Evolutionary conservation across 2,113 vertebrate species (phyloP).

Genomic region (Ochotona princeps): DNA sequence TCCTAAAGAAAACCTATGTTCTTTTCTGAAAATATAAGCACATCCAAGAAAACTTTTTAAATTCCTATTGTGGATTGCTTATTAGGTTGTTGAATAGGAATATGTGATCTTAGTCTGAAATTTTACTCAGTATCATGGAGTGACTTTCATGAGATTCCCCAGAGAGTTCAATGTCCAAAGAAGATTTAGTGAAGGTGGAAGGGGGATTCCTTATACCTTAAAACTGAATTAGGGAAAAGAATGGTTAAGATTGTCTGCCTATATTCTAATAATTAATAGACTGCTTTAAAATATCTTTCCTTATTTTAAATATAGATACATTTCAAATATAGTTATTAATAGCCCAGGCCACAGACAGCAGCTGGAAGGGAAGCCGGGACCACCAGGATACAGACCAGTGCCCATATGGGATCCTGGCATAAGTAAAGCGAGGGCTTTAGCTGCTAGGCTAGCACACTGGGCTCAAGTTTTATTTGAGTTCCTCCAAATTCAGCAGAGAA

Average conservation of each 20-base stretch:
- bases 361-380: too few relatives aligned
- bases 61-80: not conserved
- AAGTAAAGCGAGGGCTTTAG: too few relatives aligned
- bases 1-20: not conserved
- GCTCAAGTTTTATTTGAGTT: not conserved
- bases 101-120: not conserved
- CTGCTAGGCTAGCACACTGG: too few relatives aligned
- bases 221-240: too few relatives aligned
- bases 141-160: not conserved
- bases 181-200: not conserved
- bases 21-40: constrained; percentile 45
- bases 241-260: not conserved
- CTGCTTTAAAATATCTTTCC: not conserved
- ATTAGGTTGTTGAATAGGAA: not conserved
- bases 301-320: constrained; percentile 21
- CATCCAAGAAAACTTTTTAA: not conserved
- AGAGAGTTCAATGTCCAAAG: not conserved
- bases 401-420: too few relatives aligned
- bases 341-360: too few relatives aligned
- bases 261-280: constrained; percentile 4
- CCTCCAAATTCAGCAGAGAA: not conserved
- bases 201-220: too few relatives aligned
- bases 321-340: not conserved
- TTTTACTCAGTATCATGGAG: constrained; percentile 17
- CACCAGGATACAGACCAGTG: too few relatives aligned